Evolutionary conservation across 2,797 vertebrate genomes (phyloP), one percentile per base, ranked within the genome.

Genomic region (Anguilla megastoma): DNA sequence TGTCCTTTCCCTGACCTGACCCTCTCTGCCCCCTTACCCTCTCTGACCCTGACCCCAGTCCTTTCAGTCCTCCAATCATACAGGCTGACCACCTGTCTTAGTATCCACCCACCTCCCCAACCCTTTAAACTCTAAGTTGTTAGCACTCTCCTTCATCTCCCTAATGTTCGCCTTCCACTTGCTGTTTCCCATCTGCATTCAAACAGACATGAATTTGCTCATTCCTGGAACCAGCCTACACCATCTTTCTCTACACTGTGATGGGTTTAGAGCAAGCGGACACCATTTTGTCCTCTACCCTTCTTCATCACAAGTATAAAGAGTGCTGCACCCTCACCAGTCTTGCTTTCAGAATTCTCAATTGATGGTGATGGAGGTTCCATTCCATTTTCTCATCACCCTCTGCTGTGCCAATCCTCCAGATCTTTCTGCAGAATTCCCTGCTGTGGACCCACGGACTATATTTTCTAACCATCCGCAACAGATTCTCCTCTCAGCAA

Each of bases 311-410:
- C 4, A 76, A 76, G 16, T 21, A 16, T 16, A 76, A 36, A 76
- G 14, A 3, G n/a, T 48, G 6, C 41, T 60, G 33, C 12, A 48
- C 56, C 87, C 58, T 21, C 21, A 48, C 48, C 33, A 63, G 6
- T 7, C 84, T 84, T 80, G 87, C 80, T 33, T 54, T 63, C 41
- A 30, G 80, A 80, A 87, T 27, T 50, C 86, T 84, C 27, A 27
- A n/a, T 45, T 69, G 27, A 58, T 71, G 30, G 79, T 9, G 45
- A 87, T 30, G 10, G 9, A 54, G 33, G 14, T 45, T 84, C 56
- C 58, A n/a, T 2, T 2, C 41, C 41, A 52, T 56, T 30, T 9
- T 58, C 6, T 36, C 50, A 10, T 41, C 0, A 27, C 74, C 50
- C 7, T 3, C n/a, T 80, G 50, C 6, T 58, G 58, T 76, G 60